Base-by-base conservation (phyloP, 2,888 invertebrate species). In the Tipula lateralis region DNA sequence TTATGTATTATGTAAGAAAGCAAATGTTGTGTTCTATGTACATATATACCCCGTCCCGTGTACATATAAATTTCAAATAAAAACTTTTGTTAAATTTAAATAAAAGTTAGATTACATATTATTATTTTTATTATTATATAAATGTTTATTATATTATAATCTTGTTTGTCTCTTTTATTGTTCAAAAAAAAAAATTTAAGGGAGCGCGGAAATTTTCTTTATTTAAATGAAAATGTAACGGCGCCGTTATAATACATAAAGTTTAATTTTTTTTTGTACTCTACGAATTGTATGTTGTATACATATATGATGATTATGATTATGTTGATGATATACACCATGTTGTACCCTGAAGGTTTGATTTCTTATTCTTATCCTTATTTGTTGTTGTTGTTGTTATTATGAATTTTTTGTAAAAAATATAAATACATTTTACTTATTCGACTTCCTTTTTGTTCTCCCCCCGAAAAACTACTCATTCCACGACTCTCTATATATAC, bases 21-120 rank as follows among this genome's bases (percentile, higher is more conserved):
- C 16, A 50, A 39, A 39, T 50, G 44, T 50, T 50, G 7, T 16
- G n/a, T 66, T 24, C n/a, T n/a, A 24, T 66, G 66, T 66, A 66
- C 24, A 7, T 66, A 66, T 66, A 66, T 24, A n/a, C n/a, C n/a
- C n/a, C n/a, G n/a, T n/a, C n/a, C 66, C 66, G 66, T 66, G 66
- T 24, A 16, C 16, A 50, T 44, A 44, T 44, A 16, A 44, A 44
- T 44, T 44, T 44, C 44, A 44, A 44, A 44, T 66, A 66, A 66
- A 44, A 66, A 66, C 66, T 66, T 66, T 66, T 66, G 7, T 66
- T 66, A 66, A 66, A 66, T 66, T 66, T 66, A 66, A 66, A 66
- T 66, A 66, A 66, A 66, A 66, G 66, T 66, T 66, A 66, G 66
- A 66, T 66, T 66, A 66, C 66, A 66, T 66, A 66, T 66, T 66